Evolutionary conservation across 2,113 vertebrate genomes (phyloP).

Genomic region (Heterochromis multidens): DNA sequence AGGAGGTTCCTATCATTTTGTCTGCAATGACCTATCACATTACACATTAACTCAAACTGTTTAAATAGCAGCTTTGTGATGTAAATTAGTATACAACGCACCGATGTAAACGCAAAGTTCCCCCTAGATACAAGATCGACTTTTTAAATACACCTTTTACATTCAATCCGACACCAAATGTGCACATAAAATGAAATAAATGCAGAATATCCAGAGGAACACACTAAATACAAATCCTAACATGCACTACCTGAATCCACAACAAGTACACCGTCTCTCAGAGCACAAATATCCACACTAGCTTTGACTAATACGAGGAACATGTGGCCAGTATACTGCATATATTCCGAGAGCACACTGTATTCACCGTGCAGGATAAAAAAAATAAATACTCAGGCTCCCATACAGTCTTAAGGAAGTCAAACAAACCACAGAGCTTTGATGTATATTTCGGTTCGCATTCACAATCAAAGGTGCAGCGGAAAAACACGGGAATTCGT

Average conservation of each 20-base stretch:
- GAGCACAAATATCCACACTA: not conserved
- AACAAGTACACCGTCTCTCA: not conserved
- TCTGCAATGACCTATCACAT: not conserved
- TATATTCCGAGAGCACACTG: not conserved
- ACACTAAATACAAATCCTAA: not conserved
- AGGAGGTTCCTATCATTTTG: not conserved
- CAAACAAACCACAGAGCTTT: not conserved
- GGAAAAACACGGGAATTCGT: not conserved
- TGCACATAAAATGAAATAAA: not conserved
- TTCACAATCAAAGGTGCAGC: not conserved
- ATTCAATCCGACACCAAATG: not conserved
- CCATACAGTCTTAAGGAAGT: not conserved
- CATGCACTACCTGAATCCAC: not conserved
- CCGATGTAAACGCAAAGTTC: not conserved
- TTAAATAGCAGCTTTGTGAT: not conserved
- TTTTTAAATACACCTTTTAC: not conserved
- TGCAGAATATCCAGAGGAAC: not conserved
- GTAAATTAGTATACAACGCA: not conserved
- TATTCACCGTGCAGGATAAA: not conserved
- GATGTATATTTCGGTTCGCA: not conserved
- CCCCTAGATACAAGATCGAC: not conserved
- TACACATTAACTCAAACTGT: not conserved
- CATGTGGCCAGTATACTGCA: conserved; percentile 6
- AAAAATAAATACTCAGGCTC: not conserved
- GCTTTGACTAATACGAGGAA: not conserved